phyloP scores from a whole-genome alignment of 2,113 vertebrate genomes.

The Polypterus bichir region DNA sequence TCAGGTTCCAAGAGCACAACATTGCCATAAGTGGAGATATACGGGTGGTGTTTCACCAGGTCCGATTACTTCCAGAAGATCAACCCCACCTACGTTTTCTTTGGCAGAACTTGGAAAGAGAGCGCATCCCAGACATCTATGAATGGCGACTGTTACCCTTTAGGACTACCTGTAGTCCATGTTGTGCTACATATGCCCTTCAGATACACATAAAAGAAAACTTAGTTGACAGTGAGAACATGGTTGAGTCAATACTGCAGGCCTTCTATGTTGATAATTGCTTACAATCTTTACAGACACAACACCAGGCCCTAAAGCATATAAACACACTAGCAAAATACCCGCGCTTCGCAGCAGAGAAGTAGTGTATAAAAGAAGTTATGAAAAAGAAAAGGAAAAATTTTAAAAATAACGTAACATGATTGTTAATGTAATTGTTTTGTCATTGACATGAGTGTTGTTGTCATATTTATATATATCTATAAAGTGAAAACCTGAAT shows the following conservation, averaged over 20 bases:
- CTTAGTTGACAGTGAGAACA: background rate
- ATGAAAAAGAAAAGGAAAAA: no score
- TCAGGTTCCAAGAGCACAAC: conserved; percentile 3
- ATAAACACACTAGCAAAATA: no score
- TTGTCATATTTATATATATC: no score
- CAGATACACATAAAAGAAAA: conserved; percentile 2
- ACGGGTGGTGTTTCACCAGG: conserved; percentile 1
- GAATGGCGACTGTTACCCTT: conserved; percentile 13
- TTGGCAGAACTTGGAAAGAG: conserved; percentile 8
- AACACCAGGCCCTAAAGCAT: background rate
- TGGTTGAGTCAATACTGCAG: background rate
- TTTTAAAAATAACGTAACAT: no score
- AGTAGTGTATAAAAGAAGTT: no score
- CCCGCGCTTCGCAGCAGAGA: no score
- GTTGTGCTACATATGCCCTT: conserved; percentile 10
- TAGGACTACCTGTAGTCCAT: conserved; percentile 11
- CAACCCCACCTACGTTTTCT: conserved; percentile 2
- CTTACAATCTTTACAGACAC: conserved; percentile 1
- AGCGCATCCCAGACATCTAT: conserved; percentile 1
- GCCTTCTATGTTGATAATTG: conserved; percentile 19
- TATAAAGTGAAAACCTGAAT: no score
- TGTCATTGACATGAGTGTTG: no score
- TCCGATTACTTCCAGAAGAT: conserved; percentile 7
- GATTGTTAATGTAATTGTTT: no score
- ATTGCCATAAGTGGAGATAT: background rate